A percentile compares a stretch with the other conserved stretches of the same genome.
These are phyloP conservation scores for Rhyzopertha dominica DNA, from an alignment of 1,140 invertebrate species.

Conservation along the genomic window DNA sequence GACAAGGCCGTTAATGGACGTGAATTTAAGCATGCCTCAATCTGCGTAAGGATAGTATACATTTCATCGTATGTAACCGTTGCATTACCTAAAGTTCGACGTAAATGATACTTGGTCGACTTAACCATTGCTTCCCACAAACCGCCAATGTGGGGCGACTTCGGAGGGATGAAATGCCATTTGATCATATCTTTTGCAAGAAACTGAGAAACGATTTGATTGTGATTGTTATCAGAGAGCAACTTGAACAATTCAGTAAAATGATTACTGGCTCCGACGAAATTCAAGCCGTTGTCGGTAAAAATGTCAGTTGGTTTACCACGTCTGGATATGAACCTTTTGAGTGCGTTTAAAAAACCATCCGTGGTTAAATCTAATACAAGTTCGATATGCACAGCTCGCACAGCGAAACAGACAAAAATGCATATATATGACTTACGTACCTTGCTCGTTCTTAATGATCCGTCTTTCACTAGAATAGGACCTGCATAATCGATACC, in stretches of 20 bases:
- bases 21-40: conserved; percentile 34
- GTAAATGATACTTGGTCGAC: conserved; percentile 32
- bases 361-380: conserved; percentile 20
- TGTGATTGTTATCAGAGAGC: too few species aligned
- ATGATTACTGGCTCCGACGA: too few species aligned
- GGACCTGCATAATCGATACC: conserved; percentile 42
- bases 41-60: conserved; percentile 20
- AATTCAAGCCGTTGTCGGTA: too few species aligned
- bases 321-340: conserved; percentile 39
- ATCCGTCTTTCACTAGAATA: conserved; percentile 19
- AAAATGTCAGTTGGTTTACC: too few species aligned
- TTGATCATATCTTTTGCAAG: too few species aligned
- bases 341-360: conserved; percentile 37
- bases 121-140: too few species aligned
- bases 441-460: conserved; percentile 1
- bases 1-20: conserved; percentile 33
- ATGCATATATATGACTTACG: conserved; percentile 40
- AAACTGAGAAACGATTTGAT: too few species aligned
- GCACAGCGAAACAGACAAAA: conserved; percentile 38
- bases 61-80: conserved; percentile 34
- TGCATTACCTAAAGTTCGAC: conserved; percentile 22
- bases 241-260: too few species aligned
- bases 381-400: conserved; percentile 34
- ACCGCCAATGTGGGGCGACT: too few species aligned
- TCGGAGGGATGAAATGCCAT: too few species aligned